These are phyloP conservation scores for Parnassius apollo DNA, from an alignment of 2,888 invertebrate genomes.

Conservation along the genomic window DNA sequence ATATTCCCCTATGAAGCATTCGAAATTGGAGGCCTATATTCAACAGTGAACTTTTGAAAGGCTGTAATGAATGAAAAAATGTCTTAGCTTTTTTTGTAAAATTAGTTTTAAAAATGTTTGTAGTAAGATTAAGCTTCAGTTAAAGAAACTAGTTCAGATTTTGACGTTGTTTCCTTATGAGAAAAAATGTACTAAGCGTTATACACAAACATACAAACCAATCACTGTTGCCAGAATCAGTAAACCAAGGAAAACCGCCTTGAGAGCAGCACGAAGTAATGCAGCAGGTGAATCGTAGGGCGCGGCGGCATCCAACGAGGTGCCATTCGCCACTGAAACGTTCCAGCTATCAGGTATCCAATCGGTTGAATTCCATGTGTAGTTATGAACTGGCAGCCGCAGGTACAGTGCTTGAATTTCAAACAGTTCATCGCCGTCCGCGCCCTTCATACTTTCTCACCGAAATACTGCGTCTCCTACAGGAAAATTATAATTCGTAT, in stretches of 20 bases:
- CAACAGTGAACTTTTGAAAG: too few relatives aligned
- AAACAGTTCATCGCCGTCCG: slow-evolving; percentile 66
- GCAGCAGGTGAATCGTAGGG: slow-evolving; percentile 76
- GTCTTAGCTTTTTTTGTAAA: too few relatives aligned
- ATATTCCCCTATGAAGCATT: too few relatives aligned
- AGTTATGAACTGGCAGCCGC: slow-evolving; percentile 58
- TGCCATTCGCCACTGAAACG: slow-evolving; percentile 57
- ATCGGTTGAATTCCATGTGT: slow-evolving; percentile 61
- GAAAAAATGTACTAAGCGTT: too few relatives aligned
- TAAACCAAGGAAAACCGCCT: slow-evolving; percentile 80
- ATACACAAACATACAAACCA: slow-evolving; percentile 58
- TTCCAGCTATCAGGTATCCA: slow-evolving; percentile 62
- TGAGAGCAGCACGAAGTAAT: slow-evolving; percentile 83
- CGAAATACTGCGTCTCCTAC: slow-evolving; percentile 59
- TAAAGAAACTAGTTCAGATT: too few relatives aligned
- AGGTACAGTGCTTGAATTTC: slow-evolving; percentile 72
- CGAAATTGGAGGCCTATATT: too few relatives aligned
- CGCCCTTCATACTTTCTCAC: slow-evolving; percentile 77
- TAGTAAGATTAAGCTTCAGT: too few relatives aligned
- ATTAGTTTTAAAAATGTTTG: too few relatives aligned
- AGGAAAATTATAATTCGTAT: slow-evolving; percentile 27
- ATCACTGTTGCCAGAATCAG: slow-evolving; percentile 84
- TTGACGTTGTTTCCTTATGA: too few relatives aligned
- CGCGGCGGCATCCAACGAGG: slow-evolving; percentile 68
- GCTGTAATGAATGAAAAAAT: too few relatives aligned